phyloP scores from a whole-genome alignment of 2,113 vertebrate genomes.

The Rhinoderma darwinii region DNA sequence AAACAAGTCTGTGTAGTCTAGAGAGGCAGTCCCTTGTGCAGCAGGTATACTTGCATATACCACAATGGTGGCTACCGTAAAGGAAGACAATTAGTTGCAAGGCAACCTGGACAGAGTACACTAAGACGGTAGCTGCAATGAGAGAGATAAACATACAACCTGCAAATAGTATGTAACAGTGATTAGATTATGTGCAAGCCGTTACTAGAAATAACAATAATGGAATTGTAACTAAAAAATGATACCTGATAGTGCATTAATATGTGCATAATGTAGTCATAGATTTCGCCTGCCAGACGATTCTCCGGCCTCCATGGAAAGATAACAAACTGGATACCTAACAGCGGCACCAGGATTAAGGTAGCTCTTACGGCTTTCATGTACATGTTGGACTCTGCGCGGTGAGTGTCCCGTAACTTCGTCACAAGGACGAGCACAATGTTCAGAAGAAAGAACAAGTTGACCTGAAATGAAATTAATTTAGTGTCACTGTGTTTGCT shows the following conservation, averaged over 20 bases:
- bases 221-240: neutral
- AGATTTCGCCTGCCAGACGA: slow-evolving; percentile 89
- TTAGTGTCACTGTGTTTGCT: neutral
- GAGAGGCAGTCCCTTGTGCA: no score
- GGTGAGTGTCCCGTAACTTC: slow-evolving; percentile 89
- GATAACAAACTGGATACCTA: slow-evolving; percentile 96
- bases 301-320: slow-evolving; percentile 95
- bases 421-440: slow-evolving; percentile 94
- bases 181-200: neutral
- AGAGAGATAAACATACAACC: no score
- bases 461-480: slow-evolving; percentile 78
- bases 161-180: neutral
- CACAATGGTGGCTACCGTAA: no score
- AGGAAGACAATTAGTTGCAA: no score
- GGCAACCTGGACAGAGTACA: no score
- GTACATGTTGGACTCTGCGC: slow-evolving; percentile 93
- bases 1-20: no score
- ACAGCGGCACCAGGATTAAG: slow-evolving; percentile 91
- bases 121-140: no score
- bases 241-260: slow-evolving; percentile 96
- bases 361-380: slow-evolving; percentile 98
- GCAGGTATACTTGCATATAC: no score
- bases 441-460: slow-evolving; percentile 96
- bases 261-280: slow-evolving; percentile 96
- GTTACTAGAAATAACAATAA: no score